These are phyloP conservation scores for Apostichopus californicus DNA, from an alignment of 35 echinoderm and acorn worm genomes.

Conservation along the genomic window DNA sequence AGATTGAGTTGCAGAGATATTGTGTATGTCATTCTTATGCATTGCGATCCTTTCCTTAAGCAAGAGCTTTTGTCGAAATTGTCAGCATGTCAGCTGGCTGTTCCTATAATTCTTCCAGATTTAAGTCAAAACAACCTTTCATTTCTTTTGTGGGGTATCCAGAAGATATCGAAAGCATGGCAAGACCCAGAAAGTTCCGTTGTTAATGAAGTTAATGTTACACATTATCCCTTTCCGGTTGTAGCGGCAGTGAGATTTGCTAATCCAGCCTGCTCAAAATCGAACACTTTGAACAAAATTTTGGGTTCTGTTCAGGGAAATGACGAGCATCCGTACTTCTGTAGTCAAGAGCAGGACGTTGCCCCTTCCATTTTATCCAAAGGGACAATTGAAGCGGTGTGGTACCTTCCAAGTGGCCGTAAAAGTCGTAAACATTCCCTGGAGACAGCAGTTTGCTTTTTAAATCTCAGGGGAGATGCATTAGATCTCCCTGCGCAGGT, in stretches of 20 bases:
- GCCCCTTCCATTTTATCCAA: background rate
- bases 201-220: background rate
- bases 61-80: conserved; percentile 1
- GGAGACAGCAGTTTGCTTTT: background rate
- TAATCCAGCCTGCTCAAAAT: background rate
- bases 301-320: conserved; percentile 22
- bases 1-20: conserved; percentile 24
- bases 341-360: conserved; percentile 6
- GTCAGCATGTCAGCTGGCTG: conserved; percentile 43
- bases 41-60: conserved; percentile 16
- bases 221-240: background rate
- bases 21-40: background rate
- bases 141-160: background rate
- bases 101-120: conserved; percentile 9
- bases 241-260: background rate
- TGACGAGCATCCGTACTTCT: conserved; percentile 26
- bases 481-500: background rate
- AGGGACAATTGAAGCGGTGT: conserved; percentile 26
- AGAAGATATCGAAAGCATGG: conserved; percentile 10
- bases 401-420: background rate
- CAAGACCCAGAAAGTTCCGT: background rate
- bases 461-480: conserved; percentile 20
- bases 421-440: background rate
- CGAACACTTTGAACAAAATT: conserved; percentile 27
- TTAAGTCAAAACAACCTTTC: background rate